Evolutionary conservation across 2,113 vertebrate species (phyloP).

Genomic region (Psittacus erithacus): DNA sequence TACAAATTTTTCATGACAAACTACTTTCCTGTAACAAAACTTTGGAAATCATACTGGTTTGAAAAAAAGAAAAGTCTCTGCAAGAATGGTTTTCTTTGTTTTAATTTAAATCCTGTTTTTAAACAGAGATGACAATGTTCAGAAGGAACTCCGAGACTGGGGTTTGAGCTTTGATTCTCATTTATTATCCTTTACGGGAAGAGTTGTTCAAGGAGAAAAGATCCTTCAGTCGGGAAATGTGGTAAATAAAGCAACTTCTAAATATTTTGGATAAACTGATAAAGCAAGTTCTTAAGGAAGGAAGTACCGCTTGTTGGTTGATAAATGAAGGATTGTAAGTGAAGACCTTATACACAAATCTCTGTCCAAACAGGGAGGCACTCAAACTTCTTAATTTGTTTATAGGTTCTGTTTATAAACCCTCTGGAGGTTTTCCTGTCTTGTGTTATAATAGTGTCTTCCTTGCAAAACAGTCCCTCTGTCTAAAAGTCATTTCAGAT

Average conservation of each 20-base stretch:
- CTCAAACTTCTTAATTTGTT: background rate
- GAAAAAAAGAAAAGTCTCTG: background rate
- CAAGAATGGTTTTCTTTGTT: background rate
- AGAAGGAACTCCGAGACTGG: conserved; percentile 87
- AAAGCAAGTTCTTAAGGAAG: background rate
- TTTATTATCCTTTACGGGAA: conserved; percentile 81
- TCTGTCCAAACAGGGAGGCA: background rate
- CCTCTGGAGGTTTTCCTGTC: background rate
- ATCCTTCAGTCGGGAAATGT: conserved; percentile 82
- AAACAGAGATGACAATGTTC: conserved; percentile 81
- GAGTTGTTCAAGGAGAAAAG: conserved; percentile 87
- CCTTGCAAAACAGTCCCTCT: background rate
- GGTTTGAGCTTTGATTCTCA: conserved; percentile 88
- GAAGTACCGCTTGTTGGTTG: background rate
- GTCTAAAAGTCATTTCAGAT: background rate
- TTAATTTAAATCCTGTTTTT: conserved; percentile 22
- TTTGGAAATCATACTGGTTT: background rate
- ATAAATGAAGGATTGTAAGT: background rate
- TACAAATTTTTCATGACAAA: accelerated
- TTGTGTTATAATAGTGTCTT: accelerated
- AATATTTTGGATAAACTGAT: background rate
- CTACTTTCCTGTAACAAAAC: background rate
- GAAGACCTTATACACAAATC: accelerated
- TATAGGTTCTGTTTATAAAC: background rate
- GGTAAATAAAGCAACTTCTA: conserved; percentile 70